Evolutionary conservation across 2,888 invertebrate species (phyloP).

Genomic region (Brenthis ino): DNA sequence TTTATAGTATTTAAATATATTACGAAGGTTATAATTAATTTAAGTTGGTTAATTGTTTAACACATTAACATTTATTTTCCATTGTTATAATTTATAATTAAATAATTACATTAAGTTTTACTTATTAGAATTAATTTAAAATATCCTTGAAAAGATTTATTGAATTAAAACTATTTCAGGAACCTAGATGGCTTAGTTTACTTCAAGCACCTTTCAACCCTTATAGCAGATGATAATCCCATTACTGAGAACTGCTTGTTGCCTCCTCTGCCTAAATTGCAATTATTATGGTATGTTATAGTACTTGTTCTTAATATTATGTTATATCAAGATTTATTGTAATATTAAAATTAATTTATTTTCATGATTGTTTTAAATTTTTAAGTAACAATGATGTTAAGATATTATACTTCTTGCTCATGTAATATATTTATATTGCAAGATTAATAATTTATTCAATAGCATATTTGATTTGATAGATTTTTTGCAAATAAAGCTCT

Average conservation of each 20-base stretch:
- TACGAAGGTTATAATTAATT: neutral
- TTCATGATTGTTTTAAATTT: too few species aligned
- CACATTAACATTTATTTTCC: neutral
- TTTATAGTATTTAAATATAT: neutral
- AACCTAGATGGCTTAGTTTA: conserved; percentile 87
- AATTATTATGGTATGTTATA: conserved; percentile 84
- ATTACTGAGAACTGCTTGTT: conserved; percentile 86
- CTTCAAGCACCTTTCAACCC: conserved; percentile 87
- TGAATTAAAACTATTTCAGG: conserved; percentile 69
- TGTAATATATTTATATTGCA: too few species aligned
- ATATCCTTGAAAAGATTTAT: too few species aligned
- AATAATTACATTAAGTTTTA: too few species aligned
- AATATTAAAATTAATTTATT: too few species aligned
- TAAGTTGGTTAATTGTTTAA: conserved; percentile 1
- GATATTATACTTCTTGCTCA: neutral
- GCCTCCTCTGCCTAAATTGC: conserved; percentile 87
- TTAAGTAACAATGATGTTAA: too few species aligned
- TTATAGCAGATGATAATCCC: conserved; percentile 91
- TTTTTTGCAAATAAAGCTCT: neutral
- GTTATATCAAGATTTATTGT: neutral
- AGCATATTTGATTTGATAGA: too few species aligned
- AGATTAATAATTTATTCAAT: too few species aligned
- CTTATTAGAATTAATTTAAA: too few species aligned
- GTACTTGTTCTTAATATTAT: neutral
- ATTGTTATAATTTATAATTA: too few species aligned